Evolutionary conservation across 1,140 invertebrate genomes (phyloP).

Genomic region (Protaetia brevitarsis): DNA sequence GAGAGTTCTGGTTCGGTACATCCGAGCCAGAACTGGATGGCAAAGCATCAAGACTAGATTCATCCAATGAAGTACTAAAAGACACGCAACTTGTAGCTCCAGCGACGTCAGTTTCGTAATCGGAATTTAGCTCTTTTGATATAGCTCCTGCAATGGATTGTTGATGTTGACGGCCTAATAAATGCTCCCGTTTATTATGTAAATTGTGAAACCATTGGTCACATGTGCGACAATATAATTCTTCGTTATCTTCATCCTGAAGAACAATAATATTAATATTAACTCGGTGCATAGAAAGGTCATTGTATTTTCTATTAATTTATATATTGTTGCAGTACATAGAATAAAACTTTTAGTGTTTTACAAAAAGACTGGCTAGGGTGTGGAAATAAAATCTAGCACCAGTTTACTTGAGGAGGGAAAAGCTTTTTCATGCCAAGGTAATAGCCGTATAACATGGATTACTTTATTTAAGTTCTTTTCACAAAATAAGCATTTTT

Average conservation of each 20-base stretch:
- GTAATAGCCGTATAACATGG: too few species aligned
- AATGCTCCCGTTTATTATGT: conserved; percentile 59
- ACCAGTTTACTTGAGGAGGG: too few species aligned
- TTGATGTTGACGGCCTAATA: conserved; percentile 56
- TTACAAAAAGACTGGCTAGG: too few species aligned
- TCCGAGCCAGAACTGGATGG: conserved; percentile 20
- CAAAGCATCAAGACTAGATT: conserved; percentile 47
- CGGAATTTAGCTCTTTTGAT: conserved; percentile 37
- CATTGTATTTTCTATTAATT: too few species aligned
- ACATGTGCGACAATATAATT: conserved; percentile 57
- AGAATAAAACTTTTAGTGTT: too few species aligned
- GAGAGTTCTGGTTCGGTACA: background rate
- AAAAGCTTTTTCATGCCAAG: too few species aligned
- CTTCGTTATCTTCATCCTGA: conserved; percentile 56
- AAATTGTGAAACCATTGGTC: conserved; percentile 58
- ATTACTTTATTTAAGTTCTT: too few species aligned
- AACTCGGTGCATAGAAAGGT: too few species aligned
- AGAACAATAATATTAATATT: conserved; percentile 26
- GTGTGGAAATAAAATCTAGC: too few species aligned
- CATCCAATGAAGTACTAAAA: conserved; percentile 46
- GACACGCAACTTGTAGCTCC: conserved; percentile 30
- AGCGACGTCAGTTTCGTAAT: conserved; percentile 28
- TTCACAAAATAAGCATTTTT: too few species aligned
- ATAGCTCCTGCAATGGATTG: conserved; percentile 49
- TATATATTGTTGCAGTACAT: too few species aligned